Base-by-base conservation (phyloP, 1,140 invertebrate species). In the Paraescarpia echinospica region DNA sequence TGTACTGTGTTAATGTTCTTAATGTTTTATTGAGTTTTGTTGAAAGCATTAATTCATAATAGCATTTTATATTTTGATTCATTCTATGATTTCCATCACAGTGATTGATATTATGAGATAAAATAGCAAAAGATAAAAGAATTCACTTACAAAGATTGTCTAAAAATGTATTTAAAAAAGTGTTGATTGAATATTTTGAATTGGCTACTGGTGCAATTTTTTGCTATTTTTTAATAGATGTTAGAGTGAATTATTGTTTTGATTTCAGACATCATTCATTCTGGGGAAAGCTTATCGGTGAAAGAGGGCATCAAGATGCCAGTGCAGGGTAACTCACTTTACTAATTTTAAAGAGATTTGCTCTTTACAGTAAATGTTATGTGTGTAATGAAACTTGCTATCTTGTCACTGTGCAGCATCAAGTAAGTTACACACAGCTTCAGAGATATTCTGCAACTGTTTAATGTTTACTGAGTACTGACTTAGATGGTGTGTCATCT, bases 201-300 rank as follows among this genome's bases (percentile, higher is more conserved):
- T 77, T 22, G 4, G 59, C 22, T 31, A 27, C 59, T 77, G 2
- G 22, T 77, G 59, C 8, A 77, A 77, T 22, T 51, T 8, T 51
- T 0, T 9, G 0, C 48, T 18, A 51, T 51, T 51, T 51, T 51
- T 51, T 51, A 8, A 51, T 51, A 18, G 48, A 31, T 77, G 59
- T 77, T 31, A 77, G 2, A 31, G 59, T 22, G 4, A 0, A 77
- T 77, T 22, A 77, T 77, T 35, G n/a, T 91, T 14, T 92, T 89
- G 89, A 93, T 94, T 95, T 90, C 95, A 97, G 99, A 99, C 96
- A 99, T 99, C 90, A 99, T 99, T 94, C 98, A 99, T 96, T 99
- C 99, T 94, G 99, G 99, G 92, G 99, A 99, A 97, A 97, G 97
- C 94, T 95, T 99, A 94, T 97, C 97, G 93, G 97, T 99, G 8